Conservation (phyloP, 2,888 invertebrate genomes). For the Drosophila melanosoma region DNA sequence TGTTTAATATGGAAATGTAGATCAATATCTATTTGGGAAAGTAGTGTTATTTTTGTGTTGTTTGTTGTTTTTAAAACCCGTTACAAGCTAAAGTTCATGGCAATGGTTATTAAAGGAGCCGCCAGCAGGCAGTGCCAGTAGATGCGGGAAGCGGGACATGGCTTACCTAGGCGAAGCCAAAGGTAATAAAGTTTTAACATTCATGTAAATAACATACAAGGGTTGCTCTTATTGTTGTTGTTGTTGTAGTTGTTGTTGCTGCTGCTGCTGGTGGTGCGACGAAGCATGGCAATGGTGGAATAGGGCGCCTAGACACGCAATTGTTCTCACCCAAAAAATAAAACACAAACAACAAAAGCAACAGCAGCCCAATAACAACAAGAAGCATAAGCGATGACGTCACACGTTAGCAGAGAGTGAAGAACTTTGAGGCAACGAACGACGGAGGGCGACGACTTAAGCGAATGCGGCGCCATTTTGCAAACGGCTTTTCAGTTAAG, state of each 20-base stretch:
- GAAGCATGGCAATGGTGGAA: slow-evolving; percentile 23
- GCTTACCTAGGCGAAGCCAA: neutral
- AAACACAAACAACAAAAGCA: slow-evolving; percentile 1
- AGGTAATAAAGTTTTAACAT: slow-evolving; percentile 39
- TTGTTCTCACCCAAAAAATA: slow-evolving; percentile 4
- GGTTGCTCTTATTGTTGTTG: slow-evolving; percentile 12
- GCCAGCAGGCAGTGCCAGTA: neutral
- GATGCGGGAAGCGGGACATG: neutral
- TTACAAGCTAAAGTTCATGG: slow-evolving; percentile 37
- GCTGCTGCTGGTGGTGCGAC: slow-evolving; percentile 24
- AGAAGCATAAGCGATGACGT: slow-evolving; percentile 3
- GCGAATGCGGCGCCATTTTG: slow-evolving; percentile 1
- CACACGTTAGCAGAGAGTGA: neutral
- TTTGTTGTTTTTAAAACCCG: slow-evolving; percentile 12
- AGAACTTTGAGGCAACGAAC: neutral
- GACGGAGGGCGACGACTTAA: neutral
- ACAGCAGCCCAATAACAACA: slow-evolving; percentile 1
- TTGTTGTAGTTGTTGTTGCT: slow-evolving; percentile 4
- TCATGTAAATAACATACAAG: slow-evolving; percentile 6
- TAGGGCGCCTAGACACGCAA: slow-evolving; percentile 38
- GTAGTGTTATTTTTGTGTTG: neutral
- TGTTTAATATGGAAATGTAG: neutral
- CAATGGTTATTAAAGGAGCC: slow-evolving; percentile 36
- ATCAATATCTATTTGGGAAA: slow-evolving; percentile 23
- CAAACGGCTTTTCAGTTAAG: slow-evolving; percentile 5